phyloP scores from a whole-genome alignment of 1,140 invertebrate genomes.

The Coboldia fuscipes region DNA sequence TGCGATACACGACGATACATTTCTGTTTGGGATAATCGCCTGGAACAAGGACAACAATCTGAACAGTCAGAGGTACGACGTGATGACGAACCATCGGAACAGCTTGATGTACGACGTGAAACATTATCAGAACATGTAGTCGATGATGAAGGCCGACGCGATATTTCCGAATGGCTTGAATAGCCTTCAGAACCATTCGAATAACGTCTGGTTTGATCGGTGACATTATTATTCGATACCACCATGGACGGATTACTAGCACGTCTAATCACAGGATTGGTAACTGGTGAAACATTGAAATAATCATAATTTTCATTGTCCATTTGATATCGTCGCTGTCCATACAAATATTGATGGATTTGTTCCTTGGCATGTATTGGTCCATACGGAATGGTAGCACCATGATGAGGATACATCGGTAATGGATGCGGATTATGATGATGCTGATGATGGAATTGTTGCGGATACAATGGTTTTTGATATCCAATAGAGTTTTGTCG shows the following conservation, averaged over 20 bases:
- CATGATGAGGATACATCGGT: constrained; percentile 5
- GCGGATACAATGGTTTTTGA: constrained; percentile 1
- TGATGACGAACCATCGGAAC: neutral
- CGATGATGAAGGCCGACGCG: constrained; percentile 14
- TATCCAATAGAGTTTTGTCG: constrained; percentile 11
- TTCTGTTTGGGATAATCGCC: constrained; percentile 12
- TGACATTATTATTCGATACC: too few relatives aligned
- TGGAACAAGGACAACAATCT: constrained; percentile 16
- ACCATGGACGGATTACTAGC: constrained; percentile 16
- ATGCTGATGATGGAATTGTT: constrained; percentile 4
- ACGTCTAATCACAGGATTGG: too few relatives aligned
- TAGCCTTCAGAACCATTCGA: constrained; percentile 8
- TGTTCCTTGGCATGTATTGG: too few relatives aligned
- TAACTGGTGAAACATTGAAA: too few relatives aligned
- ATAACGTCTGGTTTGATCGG: constrained; percentile 2
- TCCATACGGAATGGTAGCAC: neutral
- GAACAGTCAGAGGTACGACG: constrained; percentile 19
- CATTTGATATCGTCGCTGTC: neutral
- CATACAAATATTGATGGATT: too few relatives aligned
- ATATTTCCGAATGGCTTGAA: constrained; percentile 7
- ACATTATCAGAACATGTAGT: constrained; percentile 15
- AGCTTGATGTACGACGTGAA: constrained; percentile 5
- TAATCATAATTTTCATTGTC: neutral
- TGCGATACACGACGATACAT: constrained; percentile 14
- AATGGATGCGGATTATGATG: constrained; percentile 6